Conservation (phyloP, 2,888 invertebrate genomes). For the Campopleginae sp. region DNA sequence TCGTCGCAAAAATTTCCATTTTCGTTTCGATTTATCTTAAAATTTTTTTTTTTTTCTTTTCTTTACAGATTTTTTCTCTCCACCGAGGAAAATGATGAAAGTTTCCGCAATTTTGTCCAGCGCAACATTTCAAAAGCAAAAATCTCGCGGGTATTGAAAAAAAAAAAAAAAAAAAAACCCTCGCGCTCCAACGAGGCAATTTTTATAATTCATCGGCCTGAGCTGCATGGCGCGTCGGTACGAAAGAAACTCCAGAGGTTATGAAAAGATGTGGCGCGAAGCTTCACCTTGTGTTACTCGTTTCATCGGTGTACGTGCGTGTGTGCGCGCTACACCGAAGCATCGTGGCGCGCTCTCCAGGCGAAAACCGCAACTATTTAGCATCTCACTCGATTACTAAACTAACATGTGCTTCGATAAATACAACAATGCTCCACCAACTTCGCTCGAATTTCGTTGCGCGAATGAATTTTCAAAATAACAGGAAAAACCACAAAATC, state of each 20-base stretch:
- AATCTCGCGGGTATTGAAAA: neutral
- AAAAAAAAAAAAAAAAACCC: neutral
- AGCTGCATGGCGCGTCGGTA: neutral
- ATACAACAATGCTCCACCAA: neutral
- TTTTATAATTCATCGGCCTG: neutral
- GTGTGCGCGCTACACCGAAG: neutral
- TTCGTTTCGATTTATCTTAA: no score
- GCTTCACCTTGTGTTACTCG: neutral
- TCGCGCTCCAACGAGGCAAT: neutral
- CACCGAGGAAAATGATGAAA: neutral
- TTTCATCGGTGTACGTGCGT: neutral
- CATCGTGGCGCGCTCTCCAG: neutral
- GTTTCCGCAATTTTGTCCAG: neutral
- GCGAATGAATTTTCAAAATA: neutral
- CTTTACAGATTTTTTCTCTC: neutral
- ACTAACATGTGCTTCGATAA: slow-evolving; percentile 11
- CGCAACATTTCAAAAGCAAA: neutral
- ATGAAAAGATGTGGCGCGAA: slow-evolving; percentile 12
- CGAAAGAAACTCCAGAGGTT: neutral
- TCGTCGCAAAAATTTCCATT: no score
- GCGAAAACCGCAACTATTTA: neutral
- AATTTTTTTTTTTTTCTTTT: no score
- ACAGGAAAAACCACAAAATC: neutral
- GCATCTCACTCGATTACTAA: neutral
- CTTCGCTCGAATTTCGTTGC: neutral